phyloP scores from a whole-genome alignment of 2,888 invertebrate genomes.

The Hydrotaea diabolus region DNA sequence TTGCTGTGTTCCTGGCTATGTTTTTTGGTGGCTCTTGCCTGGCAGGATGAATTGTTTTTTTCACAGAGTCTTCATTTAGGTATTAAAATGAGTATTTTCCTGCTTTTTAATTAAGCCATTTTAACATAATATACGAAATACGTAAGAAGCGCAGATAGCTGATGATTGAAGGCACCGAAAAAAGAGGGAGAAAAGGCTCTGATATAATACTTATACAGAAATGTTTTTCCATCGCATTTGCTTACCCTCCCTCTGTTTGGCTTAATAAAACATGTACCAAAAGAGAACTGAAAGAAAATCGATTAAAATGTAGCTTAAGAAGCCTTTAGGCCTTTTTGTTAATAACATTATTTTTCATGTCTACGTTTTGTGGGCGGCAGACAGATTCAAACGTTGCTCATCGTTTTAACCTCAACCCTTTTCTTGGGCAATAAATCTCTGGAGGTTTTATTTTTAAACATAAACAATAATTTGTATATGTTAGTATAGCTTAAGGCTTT shows the following conservation, averaged over 20 bases:
- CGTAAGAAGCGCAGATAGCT: too few species aligned
- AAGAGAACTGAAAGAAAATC: not conserved
- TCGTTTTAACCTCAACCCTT: not conserved
- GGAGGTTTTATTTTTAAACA: slow-evolving; percentile 9
- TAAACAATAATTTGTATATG: not conserved
- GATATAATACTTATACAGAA: too few species aligned
- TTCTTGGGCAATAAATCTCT: slow-evolving; percentile 41
- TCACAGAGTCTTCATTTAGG: not conserved
- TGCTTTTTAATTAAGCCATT: slow-evolving; percentile 6
- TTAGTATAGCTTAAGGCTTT: too few species aligned
- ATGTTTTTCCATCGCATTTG: too few species aligned
- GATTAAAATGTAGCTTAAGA: not conserved
- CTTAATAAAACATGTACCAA: not conserved
- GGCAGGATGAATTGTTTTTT: not conserved
- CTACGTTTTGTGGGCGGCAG: too few species aligned
- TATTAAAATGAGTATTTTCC: slow-evolving; percentile 15
- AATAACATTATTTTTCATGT: too few species aligned
- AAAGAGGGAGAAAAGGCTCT: too few species aligned
- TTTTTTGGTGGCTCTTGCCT: not conserved
- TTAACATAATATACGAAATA: not conserved
- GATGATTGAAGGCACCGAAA: too few species aligned
- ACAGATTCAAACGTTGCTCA: too few species aligned
- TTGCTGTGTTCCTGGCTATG: not conserved
- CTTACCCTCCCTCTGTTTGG: too few species aligned
- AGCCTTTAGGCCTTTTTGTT: too few species aligned